phyloP scores from a whole-genome alignment of 2,888 invertebrate genomes.

The Thecophora atra region DNA sequence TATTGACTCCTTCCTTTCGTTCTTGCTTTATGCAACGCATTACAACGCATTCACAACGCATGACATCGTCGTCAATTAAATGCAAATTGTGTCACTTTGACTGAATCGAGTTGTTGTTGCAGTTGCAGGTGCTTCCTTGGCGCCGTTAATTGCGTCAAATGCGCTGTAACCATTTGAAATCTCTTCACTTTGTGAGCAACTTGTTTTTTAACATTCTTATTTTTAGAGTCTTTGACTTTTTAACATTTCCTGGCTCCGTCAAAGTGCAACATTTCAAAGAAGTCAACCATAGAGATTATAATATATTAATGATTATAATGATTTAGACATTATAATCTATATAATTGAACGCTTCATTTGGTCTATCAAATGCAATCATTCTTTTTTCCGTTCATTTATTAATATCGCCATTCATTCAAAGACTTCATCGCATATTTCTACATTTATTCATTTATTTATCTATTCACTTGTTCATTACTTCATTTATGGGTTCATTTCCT shows the following conservation, averaged over 20 bases:
- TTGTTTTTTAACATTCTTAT: neutral
- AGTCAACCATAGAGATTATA: too few species aligned
- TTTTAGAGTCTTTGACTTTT: neutral
- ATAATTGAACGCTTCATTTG: too few species aligned
- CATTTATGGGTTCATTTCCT: neutral
- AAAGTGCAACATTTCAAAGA: too few species aligned
- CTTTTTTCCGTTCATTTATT: too few species aligned
- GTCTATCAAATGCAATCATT: too few species aligned
- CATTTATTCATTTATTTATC: too few species aligned
- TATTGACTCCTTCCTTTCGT: neutral
- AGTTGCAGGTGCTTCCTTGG: conserved; percentile 35
- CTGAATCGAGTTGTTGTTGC: conserved; percentile 32
- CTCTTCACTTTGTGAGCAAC: neutral
- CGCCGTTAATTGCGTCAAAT: conserved; percentile 34
- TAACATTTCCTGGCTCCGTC: too few species aligned
- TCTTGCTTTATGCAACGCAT: conserved; percentile 6
- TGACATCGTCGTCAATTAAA: conserved; percentile 26
- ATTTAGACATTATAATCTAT: too few species aligned
- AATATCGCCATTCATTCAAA: too few species aligned
- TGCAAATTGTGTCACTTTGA: conserved; percentile 32
- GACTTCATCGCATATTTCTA: too few species aligned
- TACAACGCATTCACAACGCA: conserved; percentile 6
- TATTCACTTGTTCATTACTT: neutral
- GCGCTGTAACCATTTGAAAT: conserved; percentile 19
- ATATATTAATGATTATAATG: too few species aligned